Conservation (phyloP, 2,888 invertebrate species). For the Synanthedon andrenaeformis region DNA sequence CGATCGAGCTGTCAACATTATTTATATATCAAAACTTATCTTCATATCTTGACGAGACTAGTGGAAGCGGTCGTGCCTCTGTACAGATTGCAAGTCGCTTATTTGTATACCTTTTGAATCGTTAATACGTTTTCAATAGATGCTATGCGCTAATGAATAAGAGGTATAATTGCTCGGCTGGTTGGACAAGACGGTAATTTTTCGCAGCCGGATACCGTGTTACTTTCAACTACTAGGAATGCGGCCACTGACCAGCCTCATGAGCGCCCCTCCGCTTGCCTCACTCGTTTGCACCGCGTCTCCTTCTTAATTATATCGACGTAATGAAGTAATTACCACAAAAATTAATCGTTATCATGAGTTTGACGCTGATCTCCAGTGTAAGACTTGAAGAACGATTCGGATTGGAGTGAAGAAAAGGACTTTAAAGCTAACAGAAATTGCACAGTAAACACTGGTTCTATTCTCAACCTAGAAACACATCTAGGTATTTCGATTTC, state of each 20-base stretch:
- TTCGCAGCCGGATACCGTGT: constrained; percentile 64
- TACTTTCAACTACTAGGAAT: constrained; percentile 66
- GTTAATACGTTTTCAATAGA: constrained; percentile 5
- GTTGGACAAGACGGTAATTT: constrained; percentile 41
- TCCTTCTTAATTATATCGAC: constrained; percentile 7
- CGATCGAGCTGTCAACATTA: constrained; percentile 11
- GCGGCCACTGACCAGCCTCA: constrained; percentile 62
- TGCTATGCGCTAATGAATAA: constrained; percentile 16
- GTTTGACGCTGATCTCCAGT: too few relatives aligned
- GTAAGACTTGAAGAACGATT: too few relatives aligned
- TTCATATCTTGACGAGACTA: constrained; percentile 19
- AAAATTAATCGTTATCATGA: neutral
- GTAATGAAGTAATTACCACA: neutral
- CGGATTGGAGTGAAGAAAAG: too few relatives aligned
- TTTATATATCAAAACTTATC: constrained; percentile 18
- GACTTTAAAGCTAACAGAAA: too few relatives aligned
- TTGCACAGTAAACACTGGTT: too few relatives aligned
- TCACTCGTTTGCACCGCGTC: constrained; percentile 32
- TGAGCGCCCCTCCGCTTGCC: constrained; percentile 29
- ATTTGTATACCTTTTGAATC: neutral
- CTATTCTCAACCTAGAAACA: too few relatives aligned
- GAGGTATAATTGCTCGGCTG: constrained; percentile 24
- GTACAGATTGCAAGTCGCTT: neutral
- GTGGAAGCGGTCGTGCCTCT: constrained; percentile 8
- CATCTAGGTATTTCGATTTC: too few relatives aligned